Conservation (phyloP, 2,888 invertebrate species). For the Tetramorium bicarinatum region DNA sequence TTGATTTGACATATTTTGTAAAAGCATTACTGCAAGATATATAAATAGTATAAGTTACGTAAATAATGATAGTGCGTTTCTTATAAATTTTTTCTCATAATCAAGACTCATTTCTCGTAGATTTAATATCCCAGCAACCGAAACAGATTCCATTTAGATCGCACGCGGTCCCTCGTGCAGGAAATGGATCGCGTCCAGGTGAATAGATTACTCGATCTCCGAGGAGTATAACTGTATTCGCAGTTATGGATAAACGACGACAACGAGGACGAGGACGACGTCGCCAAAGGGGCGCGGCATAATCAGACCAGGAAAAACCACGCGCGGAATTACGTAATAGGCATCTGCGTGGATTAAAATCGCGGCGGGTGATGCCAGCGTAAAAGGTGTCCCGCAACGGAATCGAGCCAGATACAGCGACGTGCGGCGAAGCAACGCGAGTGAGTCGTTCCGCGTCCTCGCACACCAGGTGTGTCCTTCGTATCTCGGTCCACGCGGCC, state of each 20-base stretch:
- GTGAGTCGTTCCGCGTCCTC: slow-evolving; percentile 86
- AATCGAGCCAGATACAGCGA: slow-evolving; percentile 72
- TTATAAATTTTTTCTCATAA: background rate
- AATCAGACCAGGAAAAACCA: slow-evolving; percentile 57
- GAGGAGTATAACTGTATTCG: slow-evolving; percentile 51
- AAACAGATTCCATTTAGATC: slow-evolving; percentile 20
- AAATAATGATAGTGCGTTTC: background rate
- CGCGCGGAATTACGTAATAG: slow-evolving; percentile 65
- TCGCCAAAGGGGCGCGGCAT: slow-evolving; percentile 56
- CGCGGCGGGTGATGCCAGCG: slow-evolving; percentile 77
- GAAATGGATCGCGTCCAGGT: slow-evolving; percentile 38
- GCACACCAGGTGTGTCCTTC: slow-evolving; percentile 83
- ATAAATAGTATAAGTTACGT: background rate
- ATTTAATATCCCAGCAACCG: background rate
- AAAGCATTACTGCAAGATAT: background rate
- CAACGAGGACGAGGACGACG: slow-evolving; percentile 28
- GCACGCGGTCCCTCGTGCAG: background rate
- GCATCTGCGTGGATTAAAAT: slow-evolving; percentile 61
- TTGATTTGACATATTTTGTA: background rate
- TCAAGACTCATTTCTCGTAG: background rate
- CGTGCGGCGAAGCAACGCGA: slow-evolving; percentile 72
- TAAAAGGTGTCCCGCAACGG: slow-evolving; percentile 73
- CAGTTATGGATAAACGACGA: slow-evolving; percentile 30
- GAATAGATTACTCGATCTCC: slow-evolving; percentile 43
- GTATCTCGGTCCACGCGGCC: slow-evolving; percentile 61